phyloP scores from a whole-genome alignment of 2,888 invertebrate genomes.

The Drosophila mulleri region DNA sequence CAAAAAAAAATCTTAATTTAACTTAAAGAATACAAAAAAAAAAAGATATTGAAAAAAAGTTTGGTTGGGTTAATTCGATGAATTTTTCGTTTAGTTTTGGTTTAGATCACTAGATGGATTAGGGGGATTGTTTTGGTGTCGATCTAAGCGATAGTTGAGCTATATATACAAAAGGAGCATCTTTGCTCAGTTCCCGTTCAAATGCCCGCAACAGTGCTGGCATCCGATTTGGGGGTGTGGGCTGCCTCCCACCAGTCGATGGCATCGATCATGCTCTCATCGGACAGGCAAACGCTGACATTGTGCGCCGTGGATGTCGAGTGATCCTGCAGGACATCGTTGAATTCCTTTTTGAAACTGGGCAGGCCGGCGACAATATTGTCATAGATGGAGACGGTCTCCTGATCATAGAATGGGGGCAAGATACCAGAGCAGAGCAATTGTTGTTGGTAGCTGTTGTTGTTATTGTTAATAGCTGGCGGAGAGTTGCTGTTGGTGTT shows the following conservation, averaged over 20 bases:
- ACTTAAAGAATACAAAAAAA: constrained; percentile 30
- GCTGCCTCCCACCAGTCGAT: constrained; percentile 87
- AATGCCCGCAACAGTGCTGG: constrained; percentile 47
- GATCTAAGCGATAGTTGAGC: constrained; percentile 25
- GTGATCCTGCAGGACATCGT: constrained; percentile 84
- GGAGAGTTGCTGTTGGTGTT: constrained; percentile 43
- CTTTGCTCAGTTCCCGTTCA: background rate
- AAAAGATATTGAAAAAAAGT: constrained; percentile 5
- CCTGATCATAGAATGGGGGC: constrained; percentile 76
- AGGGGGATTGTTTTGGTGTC: background rate
- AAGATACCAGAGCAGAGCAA: constrained; percentile 61
- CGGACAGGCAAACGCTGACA: constrained; percentile 81
- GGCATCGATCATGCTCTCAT: constrained; percentile 86
- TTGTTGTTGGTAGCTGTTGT: constrained; percentile 48
- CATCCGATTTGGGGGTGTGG: constrained; percentile 84
- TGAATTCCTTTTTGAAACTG: constrained; percentile 81
- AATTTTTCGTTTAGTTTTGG: constrained; percentile 41
- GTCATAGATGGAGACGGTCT: constrained; percentile 66
- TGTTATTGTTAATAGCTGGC: constrained; percentile 43
- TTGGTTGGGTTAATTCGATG: background rate
- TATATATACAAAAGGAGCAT: constrained; percentile 38
- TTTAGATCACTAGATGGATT: constrained; percentile 33
- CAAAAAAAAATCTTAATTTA: constrained; percentile 54
- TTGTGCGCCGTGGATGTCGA: constrained; percentile 48
- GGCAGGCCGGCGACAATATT: constrained; percentile 68